Conservation (phyloP, 2,113 vertebrate genomes). For the Pheucticus melanocephalus region DNA sequence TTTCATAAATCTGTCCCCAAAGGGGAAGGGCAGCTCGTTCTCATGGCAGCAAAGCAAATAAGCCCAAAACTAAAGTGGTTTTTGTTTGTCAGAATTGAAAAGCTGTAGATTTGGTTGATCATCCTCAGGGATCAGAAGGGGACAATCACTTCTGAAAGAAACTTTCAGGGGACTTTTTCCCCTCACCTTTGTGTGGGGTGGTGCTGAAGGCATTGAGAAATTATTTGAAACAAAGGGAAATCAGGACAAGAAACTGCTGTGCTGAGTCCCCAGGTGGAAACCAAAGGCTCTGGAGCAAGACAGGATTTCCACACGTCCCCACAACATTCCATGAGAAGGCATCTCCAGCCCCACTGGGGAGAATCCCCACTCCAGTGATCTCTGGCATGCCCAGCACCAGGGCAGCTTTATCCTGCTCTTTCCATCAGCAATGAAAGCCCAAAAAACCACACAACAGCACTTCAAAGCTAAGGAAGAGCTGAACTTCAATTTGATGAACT, state of each 20-base stretch:
- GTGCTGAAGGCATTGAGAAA: background rate
- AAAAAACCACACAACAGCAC: background rate
- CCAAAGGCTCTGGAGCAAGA: background rate
- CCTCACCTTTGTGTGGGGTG: background rate
- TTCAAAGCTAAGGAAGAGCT: background rate
- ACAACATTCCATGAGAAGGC: accelerated
- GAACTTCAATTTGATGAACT: background rate
- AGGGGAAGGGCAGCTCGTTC: background rate
- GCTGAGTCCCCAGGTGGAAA: accelerated
- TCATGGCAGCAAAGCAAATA: background rate
- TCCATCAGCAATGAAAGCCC: background rate
- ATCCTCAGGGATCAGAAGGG: accelerated
- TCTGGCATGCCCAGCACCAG: background rate
- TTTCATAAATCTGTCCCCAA: too few relatives aligned
- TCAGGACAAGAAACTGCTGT: background rate
- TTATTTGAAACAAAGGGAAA: background rate
- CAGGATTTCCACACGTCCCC: accelerated
- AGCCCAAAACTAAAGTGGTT: background rate
- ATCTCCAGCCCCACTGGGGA: background rate
- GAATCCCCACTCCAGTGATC: background rate
- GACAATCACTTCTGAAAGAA: background rate
- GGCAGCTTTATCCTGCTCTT: background rate
- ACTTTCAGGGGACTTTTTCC: background rate
- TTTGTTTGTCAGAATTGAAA: accelerated
- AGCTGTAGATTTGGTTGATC: background rate